Evolutionary conservation across 2,797 vertebrate species (phyloP).

Genomic region (Cuculus canorus): DNA sequence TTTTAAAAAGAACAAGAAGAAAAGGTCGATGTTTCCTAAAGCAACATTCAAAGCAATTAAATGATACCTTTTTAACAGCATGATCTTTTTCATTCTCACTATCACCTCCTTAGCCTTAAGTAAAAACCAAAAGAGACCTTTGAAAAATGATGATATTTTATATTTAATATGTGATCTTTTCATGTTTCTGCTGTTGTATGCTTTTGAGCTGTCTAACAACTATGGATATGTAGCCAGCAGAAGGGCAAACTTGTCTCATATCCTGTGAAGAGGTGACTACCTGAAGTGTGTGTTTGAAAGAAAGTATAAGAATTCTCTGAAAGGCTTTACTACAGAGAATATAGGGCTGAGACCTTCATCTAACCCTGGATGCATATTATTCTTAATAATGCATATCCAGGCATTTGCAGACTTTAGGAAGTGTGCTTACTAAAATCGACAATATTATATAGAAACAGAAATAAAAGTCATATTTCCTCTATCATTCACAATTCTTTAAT

Average conservation of each 20-base stretch:
- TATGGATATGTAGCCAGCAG: slow-evolving; percentile 64
- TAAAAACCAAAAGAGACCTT: slow-evolving; percentile 73
- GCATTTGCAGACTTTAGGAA: slow-evolving; percentile 70
- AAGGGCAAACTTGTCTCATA: slow-evolving; percentile 75
- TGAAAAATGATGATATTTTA: slow-evolving; percentile 77
- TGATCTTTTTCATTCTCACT: slow-evolving; percentile 68
- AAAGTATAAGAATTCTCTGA: slow-evolving; percentile 76
- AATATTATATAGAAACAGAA: slow-evolving; percentile 76
- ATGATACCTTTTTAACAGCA: slow-evolving; percentile 71
- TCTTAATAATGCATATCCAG: slow-evolving; percentile 80
- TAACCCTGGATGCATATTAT: slow-evolving; percentile 80
- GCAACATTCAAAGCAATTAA: slow-evolving; percentile 80
- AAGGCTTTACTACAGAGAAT: slow-evolving; percentile 81
- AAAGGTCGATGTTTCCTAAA: slow-evolving; percentile 75
- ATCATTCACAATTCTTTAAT: slow-evolving; percentile 82
- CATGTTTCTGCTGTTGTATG: slow-evolving; percentile 77
- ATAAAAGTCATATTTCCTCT: slow-evolving; percentile 75
- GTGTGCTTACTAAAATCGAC: slow-evolving; percentile 76
- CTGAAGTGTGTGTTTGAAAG: slow-evolving; percentile 81
- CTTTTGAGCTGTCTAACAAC: slow-evolving; percentile 77
- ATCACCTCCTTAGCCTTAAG: slow-evolving; percentile 74
- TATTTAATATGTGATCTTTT: slow-evolving; percentile 79
- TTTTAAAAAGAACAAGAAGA: slow-evolving; percentile 60
- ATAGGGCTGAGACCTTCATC: slow-evolving; percentile 80
- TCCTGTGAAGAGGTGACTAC: slow-evolving; percentile 81